Evolutionary conservation across 2,888 invertebrate species (phyloP).

Genomic region (Brenthis ino): DNA sequence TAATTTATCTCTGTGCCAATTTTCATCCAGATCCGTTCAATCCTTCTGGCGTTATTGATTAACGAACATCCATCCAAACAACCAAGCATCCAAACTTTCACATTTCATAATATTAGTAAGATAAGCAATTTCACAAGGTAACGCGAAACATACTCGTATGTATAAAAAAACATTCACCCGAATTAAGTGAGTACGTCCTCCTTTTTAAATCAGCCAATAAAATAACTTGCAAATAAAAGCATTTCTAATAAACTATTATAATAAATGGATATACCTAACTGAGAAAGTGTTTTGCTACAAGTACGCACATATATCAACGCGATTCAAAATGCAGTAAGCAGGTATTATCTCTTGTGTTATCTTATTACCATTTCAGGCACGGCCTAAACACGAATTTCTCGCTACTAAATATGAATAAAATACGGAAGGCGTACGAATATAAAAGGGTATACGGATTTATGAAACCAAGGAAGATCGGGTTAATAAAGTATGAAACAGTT

Average conservation of each 20-base stretch:
- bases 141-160: too few relatives aligned
- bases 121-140: too few relatives aligned
- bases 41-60: too few relatives aligned
- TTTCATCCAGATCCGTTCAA: too few relatives aligned
- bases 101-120: too few relatives aligned
- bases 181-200: too few relatives aligned
- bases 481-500: conserved; percentile 36
- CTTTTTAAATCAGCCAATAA: too few relatives aligned
- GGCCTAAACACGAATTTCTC: conserved; percentile 33
- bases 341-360: conserved; percentile 25
- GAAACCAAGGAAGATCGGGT: conserved; percentile 35
- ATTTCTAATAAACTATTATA: too few relatives aligned
- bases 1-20: too few relatives aligned
- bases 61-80: too few relatives aligned
- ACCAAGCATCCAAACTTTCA: too few relatives aligned
- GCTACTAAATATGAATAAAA: conserved; percentile 40
- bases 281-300: conserved; percentile 8
- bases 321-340: conserved; percentile 22
- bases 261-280: neutral
- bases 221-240: neutral
- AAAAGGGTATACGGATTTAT: conserved; percentile 39
- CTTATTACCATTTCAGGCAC: conserved; percentile 36
- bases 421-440: conserved; percentile 37
- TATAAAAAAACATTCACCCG: too few relatives aligned
- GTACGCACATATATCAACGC: neutral